These are phyloP conservation scores for Dioctria linearis DNA, from an alignment of 2,888 invertebrate species.

Conservation along the genomic window DNA sequence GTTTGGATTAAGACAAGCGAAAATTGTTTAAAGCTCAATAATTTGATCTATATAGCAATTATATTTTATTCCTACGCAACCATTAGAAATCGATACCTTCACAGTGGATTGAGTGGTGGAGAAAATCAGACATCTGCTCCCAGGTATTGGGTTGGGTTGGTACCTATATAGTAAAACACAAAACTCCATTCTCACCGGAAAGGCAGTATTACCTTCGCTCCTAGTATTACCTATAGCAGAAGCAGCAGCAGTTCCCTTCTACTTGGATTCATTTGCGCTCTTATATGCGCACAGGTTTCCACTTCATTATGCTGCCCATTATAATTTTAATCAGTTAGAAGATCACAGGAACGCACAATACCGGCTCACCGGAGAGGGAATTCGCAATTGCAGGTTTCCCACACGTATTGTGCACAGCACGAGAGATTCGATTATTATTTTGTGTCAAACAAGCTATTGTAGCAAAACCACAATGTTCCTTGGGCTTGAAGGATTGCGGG, in stretches of 20 bases:
- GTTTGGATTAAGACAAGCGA: neutral
- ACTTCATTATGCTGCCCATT: slow-evolving; percentile 53
- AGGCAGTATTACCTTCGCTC: too few relatives aligned
- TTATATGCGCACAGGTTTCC: slow-evolving; percentile 51
- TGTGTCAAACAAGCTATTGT: slow-evolving; percentile 19
- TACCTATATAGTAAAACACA: too few relatives aligned
- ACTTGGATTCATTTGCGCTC: slow-evolving; percentile 44
- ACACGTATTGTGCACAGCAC: slow-evolving; percentile 9
- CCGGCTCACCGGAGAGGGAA: slow-evolving; percentile 30
- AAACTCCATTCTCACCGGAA: too few relatives aligned
- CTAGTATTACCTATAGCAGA: too few relatives aligned
- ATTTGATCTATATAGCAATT: neutral
- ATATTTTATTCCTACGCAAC: neutral
- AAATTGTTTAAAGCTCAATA: neutral
- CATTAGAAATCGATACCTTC: neutral
- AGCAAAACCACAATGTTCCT: neutral
- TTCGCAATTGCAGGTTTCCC: slow-evolving; percentile 43
- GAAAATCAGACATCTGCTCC: neutral
- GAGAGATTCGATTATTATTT: slow-evolving; percentile 27
- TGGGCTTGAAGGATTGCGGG: slow-evolving; percentile 25
- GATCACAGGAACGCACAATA: slow-evolving; percentile 53
- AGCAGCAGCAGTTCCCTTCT: neutral
- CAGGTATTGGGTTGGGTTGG: neutral
- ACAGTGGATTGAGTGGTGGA: neutral
- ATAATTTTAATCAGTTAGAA: slow-evolving; percentile 56